Percentiles rank a stretch among this genome's conserved stretches.
phyloP scores from a whole-genome alignment of 2,888 invertebrate genomes.

The Nebria salina region DNA sequence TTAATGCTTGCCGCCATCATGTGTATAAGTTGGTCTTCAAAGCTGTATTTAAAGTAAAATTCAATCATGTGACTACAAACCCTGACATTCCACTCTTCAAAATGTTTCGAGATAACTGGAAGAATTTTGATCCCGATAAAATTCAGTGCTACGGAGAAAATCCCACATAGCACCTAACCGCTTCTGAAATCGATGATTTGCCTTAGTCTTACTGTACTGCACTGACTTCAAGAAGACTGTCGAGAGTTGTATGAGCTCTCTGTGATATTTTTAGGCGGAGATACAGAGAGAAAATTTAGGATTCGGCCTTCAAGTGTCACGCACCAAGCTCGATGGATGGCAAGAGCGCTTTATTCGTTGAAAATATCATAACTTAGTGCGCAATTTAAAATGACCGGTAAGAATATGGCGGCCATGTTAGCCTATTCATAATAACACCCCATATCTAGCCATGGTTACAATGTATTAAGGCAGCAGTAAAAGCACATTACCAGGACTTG shows the following conservation, averaged over 20 bases:
- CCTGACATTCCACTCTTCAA: conserved; percentile 50
- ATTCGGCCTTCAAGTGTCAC: conserved; percentile 49
- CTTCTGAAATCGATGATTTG: conserved; percentile 41
- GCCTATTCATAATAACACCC: conserved; percentile 50
- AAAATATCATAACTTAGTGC: conserved; percentile 49
- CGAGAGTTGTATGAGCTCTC: conserved; percentile 39
- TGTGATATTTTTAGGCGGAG: conserved; percentile 48
- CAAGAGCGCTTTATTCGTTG: conserved; percentile 52
- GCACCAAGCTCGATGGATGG: no score
- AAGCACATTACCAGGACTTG: conserved; percentile 48
- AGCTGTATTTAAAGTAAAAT: conserved; percentile 49
- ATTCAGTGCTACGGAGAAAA: conserved; percentile 39
- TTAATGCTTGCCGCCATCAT: conserved; percentile 45
- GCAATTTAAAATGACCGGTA: conserved; percentile 48
- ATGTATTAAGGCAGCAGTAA: conserved; percentile 51
- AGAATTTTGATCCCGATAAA: conserved; percentile 39
- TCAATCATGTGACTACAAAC: conserved; percentile 50
- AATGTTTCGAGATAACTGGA: conserved; percentile 46
- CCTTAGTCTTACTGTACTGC: conserved; percentile 49
- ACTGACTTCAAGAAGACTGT: conserved; percentile 42
- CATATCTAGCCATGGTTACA: conserved; percentile 53
- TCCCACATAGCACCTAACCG: conserved; percentile 30
- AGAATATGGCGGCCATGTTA: conserved; percentile 47
- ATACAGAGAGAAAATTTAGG: conserved; percentile 48
- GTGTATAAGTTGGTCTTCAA: conserved; percentile 51